Percentiles rank a stretch among this genome's conserved stretches.
These are phyloP conservation scores for Nasalis larvatus DNA, from an alignment of 2,113 vertebrate species.

Conservation along the genomic window DNA sequence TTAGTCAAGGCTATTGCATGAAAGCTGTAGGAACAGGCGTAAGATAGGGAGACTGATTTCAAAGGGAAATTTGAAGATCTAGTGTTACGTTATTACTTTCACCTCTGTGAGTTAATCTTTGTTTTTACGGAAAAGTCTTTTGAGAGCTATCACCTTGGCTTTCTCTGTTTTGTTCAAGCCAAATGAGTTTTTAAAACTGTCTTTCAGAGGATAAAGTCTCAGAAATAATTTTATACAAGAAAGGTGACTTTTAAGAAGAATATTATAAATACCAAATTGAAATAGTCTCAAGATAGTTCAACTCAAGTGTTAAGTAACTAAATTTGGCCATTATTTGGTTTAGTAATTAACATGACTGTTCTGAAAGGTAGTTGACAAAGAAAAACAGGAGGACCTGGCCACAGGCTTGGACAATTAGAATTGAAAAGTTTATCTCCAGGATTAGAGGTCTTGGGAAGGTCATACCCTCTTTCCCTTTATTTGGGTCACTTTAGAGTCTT, in stretches of 20 bases:
- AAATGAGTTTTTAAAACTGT: constrained; percentile 62
- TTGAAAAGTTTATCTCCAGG: neutral
- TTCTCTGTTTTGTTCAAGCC: constrained; percentile 14
- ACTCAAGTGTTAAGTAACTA: neutral
- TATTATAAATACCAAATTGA: constrained; percentile 51
- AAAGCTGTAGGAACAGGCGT: neutral
- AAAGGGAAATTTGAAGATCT: neutral
- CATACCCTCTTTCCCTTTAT: neutral
- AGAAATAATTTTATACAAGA: constrained; percentile 57
- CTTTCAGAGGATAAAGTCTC: neutral
- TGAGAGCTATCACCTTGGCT: constrained; percentile 57
- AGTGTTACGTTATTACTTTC: neutral
- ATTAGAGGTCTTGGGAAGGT: neutral
- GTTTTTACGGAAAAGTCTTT: constrained; percentile 36
- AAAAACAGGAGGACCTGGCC: neutral
- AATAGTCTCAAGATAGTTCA: constrained; percentile 1
- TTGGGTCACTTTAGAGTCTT: neutral
- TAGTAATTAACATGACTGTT: neutral
- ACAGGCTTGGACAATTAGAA: neutral
- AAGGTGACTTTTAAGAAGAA: constrained; percentile 64
- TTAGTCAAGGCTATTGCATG: neutral
- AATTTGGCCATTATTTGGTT: neutral
- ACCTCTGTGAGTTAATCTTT: constrained; percentile 15
- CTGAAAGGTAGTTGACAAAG: neutral
- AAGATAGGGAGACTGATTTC: neutral